Evolutionary conservation across 2,888 invertebrate species (phyloP).

Genomic region (Cataglyphis albicans): DNA sequence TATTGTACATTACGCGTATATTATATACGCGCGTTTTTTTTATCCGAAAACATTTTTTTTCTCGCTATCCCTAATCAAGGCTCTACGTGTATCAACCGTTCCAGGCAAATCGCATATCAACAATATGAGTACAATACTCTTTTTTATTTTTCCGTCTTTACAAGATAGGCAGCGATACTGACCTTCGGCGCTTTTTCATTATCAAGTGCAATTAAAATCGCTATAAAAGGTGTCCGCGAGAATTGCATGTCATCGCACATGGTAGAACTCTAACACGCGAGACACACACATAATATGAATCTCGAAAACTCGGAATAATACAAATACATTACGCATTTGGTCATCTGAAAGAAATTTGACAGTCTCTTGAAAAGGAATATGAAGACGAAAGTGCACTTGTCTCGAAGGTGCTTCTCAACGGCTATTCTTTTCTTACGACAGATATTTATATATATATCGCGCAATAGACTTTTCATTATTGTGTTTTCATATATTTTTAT

Average conservation of each 20-base stretch:
- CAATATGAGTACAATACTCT: constrained; percentile 53
- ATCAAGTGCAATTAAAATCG: constrained; percentile 69
- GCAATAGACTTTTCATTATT: constrained; percentile 20
- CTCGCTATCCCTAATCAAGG: constrained; percentile 73
- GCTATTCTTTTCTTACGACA: neutral
- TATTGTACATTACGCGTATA: constrained; percentile 49
- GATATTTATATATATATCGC: constrained; percentile 16
- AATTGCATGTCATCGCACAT: constrained; percentile 29
- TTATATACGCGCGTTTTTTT: constrained; percentile 41
- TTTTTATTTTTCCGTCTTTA: constrained; percentile 59
- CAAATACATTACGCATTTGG: constrained; percentile 45
- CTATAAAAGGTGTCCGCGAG: constrained; percentile 62
- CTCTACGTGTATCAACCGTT: constrained; percentile 65
- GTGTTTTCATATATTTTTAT: constrained; percentile 31
- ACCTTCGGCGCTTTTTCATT: constrained; percentile 68
- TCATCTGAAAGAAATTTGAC: constrained; percentile 44
- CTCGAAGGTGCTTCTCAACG: constrained; percentile 24
- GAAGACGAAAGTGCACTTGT: constrained; percentile 44
- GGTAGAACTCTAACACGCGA: constrained; percentile 33
- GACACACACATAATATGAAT: constrained; percentile 43
- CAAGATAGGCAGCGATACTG: constrained; percentile 65
- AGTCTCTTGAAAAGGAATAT: constrained; percentile 44
- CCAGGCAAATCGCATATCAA: constrained; percentile 36
- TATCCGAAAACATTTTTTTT: constrained; percentile 2
- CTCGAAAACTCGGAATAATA: constrained; percentile 44